phyloP scores from a whole-genome alignment of 2,888 invertebrate species.

The Clostera curtula region DNA sequence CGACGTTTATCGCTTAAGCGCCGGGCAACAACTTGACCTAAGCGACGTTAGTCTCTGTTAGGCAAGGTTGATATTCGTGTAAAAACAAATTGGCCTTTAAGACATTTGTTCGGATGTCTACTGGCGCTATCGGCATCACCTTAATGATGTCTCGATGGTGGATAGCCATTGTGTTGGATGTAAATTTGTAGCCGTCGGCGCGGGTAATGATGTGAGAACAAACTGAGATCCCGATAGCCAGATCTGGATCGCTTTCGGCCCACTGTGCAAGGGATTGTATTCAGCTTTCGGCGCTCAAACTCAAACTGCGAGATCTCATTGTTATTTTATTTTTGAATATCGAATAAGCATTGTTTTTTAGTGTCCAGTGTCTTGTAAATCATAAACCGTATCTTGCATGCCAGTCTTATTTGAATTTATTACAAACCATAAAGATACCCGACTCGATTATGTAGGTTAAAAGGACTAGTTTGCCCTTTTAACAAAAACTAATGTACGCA shows the following conservation, averaged over 20 bases:
- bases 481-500: slow-evolving; percentile 37
- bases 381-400: slow-evolving; percentile 29
- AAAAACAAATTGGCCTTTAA: slow-evolving; percentile 23
- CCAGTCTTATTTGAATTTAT: neutral
- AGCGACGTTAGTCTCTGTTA: slow-evolving; percentile 21
- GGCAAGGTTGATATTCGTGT: slow-evolving; percentile 37
- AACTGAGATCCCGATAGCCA: slow-evolving; percentile 72
- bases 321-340: slow-evolving; percentile 41
- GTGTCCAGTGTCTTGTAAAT: slow-evolving; percentile 44
- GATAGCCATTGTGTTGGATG: slow-evolving; percentile 75
- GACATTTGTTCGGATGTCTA: slow-evolving; percentile 37
- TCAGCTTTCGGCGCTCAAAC: slow-evolving; percentile 49
- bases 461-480: slow-evolving; percentile 10
- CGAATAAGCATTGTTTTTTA: slow-evolving; percentile 45
- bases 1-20: slow-evolving; percentile 38
- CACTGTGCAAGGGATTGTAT: slow-evolving; percentile 57
- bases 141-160: slow-evolving; percentile 76
- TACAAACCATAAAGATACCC: neutral
- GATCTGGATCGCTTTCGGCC: slow-evolving; percentile 66
- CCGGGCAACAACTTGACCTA: slow-evolving; percentile 14
- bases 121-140: slow-evolving; percentile 75
- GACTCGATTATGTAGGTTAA: neutral
- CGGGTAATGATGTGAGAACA: slow-evolving; percentile 76
- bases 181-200: slow-evolving; percentile 76
- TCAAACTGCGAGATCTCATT: slow-evolving; percentile 36